Conservation (phyloP, 2,113 vertebrate species). For the Cyprinus carpio region DNA sequence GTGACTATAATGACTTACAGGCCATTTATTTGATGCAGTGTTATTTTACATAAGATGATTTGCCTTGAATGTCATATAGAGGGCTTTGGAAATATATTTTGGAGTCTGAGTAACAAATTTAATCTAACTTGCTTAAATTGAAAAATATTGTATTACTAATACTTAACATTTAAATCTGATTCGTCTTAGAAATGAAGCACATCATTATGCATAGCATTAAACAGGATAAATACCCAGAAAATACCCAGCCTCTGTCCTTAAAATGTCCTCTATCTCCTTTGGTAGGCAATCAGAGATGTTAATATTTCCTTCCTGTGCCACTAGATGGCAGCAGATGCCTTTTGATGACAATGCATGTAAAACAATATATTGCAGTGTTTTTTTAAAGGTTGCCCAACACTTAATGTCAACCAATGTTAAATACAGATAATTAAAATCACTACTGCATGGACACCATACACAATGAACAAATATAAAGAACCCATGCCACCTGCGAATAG, state of each 20-base stretch:
- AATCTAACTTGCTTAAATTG: not conserved
- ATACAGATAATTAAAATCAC: not conserved
- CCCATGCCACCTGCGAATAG: not conserved
- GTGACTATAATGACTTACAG: not conserved
- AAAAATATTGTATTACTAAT: not conserved
- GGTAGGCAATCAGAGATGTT: not conserved
- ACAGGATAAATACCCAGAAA: not conserved
- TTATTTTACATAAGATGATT: not conserved
- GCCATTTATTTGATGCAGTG: not conserved
- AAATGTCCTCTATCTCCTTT: conserved; percentile 47
- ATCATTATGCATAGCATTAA: not conserved
- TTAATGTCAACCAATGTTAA: not conserved
- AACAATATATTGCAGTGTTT: not conserved
- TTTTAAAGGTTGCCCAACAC: not conserved
- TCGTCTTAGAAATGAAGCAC: not conserved
- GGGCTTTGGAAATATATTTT: not conserved
- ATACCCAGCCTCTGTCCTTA: conserved; percentile 35
- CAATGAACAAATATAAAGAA: not conserved
- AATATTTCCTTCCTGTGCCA: conserved; percentile 15
- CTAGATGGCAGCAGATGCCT: conserved; percentile 56
- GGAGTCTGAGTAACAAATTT: not conserved
- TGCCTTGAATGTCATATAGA: not conserved
- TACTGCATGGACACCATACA: not conserved
- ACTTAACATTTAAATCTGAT: not conserved
- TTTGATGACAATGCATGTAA: not conserved